phyloP scores from a whole-genome alignment of 2,888 invertebrate genomes.

The Oxystoma pomonae region DNA sequence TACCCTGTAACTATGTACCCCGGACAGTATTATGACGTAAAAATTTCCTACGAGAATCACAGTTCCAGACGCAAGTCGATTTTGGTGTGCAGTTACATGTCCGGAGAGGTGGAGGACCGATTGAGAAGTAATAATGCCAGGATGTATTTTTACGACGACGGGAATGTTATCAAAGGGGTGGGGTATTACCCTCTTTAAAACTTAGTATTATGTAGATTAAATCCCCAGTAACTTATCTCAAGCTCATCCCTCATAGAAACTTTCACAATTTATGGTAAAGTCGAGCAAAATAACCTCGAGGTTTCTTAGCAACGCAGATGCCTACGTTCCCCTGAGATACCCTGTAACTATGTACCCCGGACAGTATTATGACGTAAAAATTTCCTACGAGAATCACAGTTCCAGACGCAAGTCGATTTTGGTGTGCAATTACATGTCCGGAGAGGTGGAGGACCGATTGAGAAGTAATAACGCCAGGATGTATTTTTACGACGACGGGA shows the following conservation, averaged over 20 bases:
- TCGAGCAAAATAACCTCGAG: slow-evolving; percentile 26
- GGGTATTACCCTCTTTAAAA: slow-evolving; percentile 36
- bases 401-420: slow-evolving; percentile 27
- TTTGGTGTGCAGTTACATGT: slow-evolving; percentile 36
- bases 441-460: slow-evolving; percentile 28
- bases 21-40: slow-evolving; percentile 34
- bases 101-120: slow-evolving; percentile 29
- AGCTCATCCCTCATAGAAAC: too few species aligned
- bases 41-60: slow-evolving; percentile 35
- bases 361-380: slow-evolving; percentile 34
- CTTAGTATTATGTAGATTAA: too few species aligned
- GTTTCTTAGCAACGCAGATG: slow-evolving; percentile 28
- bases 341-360: slow-evolving; percentile 33
- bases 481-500: slow-evolving; percentile 38
- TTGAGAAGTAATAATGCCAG: slow-evolving; percentile 21
- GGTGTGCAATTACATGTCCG: slow-evolving; percentile 36
- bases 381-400: slow-evolving; percentile 33
- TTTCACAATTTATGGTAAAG: too few species aligned
- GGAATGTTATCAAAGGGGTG: slow-evolving; percentile 38
- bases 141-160: slow-evolving; percentile 38
- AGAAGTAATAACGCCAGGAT: slow-evolving; percentile 26
- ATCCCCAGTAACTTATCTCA: too few species aligned
- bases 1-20: slow-evolving; percentile 33
- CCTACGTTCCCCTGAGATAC: slow-evolving; percentile 30
- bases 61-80: slow-evolving; percentile 24